Evolutionary conservation across 92 coral and sea anemone species (phyloP).

Genomic region (Blastomussa wellsi): DNA sequence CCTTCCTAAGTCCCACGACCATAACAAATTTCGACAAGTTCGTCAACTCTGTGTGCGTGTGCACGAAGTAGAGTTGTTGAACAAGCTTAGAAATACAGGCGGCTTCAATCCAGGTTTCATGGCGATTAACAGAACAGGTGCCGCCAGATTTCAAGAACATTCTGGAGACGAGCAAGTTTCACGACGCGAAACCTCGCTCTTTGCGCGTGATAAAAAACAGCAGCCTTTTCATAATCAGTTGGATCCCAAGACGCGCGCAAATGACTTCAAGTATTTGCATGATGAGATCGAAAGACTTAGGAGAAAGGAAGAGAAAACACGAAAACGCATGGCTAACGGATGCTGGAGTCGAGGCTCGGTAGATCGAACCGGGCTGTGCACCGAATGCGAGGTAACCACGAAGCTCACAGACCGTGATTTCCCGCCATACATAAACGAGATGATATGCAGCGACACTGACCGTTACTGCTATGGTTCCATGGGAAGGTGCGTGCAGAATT

Average conservation of each 20-base stretch:
- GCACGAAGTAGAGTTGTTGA: conserved; percentile 1
- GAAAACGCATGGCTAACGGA: conserved; percentile 13
- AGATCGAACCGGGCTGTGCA: conserved; percentile 29
- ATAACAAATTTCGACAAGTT: not conserved
- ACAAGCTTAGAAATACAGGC: conserved; percentile 16
- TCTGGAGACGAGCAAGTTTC: not conserved
- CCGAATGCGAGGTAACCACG: conserved; percentile 55
- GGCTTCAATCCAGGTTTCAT: conserved; percentile 44
- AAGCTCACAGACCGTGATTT: conserved; percentile 21
- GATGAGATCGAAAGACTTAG: not conserved
- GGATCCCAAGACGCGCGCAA: not conserved
- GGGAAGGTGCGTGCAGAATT: conserved; percentile 24
- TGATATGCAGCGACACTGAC: conserved; percentile 36
- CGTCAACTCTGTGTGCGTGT: conserved; percentile 22
- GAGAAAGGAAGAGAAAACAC: not conserved
- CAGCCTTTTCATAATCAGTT: not conserved
- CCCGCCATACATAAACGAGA: conserved; percentile 69
- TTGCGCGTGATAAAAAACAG: not conserved
- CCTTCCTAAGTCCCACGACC: not conserved
- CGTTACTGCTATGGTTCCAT: not conserved
- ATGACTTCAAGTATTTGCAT: not conserved
- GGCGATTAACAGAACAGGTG: conserved; percentile 24
- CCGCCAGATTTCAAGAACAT: conserved; percentile 40
- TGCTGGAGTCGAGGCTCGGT: conserved; percentile 35
- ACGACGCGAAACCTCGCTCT: not conserved